A percentile compares a stretch with the other conserved stretches of the same genome.
Evolutionary conservation across 2,797 vertebrate species (phyloP).

Genomic region (Hippoglossus hippoglossus): DNA sequence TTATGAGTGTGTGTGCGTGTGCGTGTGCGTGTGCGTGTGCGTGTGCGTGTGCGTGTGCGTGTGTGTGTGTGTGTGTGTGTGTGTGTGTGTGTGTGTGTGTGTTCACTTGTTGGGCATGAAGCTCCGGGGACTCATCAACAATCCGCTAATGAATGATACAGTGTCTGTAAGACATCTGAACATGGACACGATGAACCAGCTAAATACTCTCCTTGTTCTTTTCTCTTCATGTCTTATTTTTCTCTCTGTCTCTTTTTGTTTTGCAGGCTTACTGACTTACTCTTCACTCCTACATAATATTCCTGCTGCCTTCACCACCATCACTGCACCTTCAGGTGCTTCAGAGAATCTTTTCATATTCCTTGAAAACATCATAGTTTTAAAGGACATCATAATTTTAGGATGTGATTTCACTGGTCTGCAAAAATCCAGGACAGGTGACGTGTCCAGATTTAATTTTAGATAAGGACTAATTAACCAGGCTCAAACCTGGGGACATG

Average conservation of each 20-base stretch:
- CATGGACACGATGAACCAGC: constrained; percentile 69
- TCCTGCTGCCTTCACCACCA: background rate
- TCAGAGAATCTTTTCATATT: background rate
- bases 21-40: background rate
- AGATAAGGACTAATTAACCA: constrained; percentile 53
- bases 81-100: constrained; percentile 24
- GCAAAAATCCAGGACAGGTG: constrained; percentile 41
- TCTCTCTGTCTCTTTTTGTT: background rate
- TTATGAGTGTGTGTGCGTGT: constrained; percentile 19
- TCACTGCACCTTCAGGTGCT: constrained; percentile 8
- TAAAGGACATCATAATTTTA: constrained; percentile 21
- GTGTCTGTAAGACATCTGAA: constrained; percentile 40
- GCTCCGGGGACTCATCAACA: constrained; percentile 35
- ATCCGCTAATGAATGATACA: constrained; percentile 34
- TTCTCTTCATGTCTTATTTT: background rate
- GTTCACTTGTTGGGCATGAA: background rate
- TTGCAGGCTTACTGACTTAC: background rate
- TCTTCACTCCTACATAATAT: background rate
- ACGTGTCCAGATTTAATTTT: constrained; percentile 61
- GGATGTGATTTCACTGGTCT: constrained; percentile 25
- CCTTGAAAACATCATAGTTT: constrained; percentile 16
- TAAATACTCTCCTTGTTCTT: constrained; percentile 4
- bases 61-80: no score
- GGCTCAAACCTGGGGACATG: constrained; percentile 38
- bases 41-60: background rate